Evolutionary conservation across 2,797 vertebrate genomes (phyloP).

Genomic region (Cygnus olor): DNA sequence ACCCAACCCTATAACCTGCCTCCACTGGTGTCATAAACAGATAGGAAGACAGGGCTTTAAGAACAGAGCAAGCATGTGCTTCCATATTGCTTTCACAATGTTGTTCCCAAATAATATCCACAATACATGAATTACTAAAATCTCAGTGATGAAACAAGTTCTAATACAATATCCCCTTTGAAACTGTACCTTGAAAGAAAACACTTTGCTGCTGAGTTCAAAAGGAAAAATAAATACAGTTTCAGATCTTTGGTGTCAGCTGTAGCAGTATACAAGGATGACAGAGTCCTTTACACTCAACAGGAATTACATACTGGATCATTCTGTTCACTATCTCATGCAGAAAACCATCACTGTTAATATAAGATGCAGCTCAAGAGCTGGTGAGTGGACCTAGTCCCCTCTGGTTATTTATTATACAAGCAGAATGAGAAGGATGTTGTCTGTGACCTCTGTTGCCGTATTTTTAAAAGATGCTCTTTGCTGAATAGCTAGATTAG

Average conservation of each 20-base stretch:
- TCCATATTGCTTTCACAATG: background rate
- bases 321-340: background rate
- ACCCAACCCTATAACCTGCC: background rate
- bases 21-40: background rate
- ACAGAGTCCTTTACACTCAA: background rate
- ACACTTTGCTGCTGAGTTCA: background rate
- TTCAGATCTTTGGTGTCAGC: background rate
- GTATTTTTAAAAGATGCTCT: background rate
- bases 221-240: background rate
- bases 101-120: background rate
- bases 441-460: background rate
- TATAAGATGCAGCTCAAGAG: background rate
- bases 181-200: background rate
- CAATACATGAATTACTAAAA: background rate
- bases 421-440: background rate
- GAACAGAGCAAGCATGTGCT: background rate
- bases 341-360: background rate
- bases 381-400: too few species aligned
- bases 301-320: background rate
- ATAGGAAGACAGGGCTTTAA: background rate
- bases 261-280: background rate
- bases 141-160: background rate
- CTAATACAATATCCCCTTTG: background rate
- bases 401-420: background rate
- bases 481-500: background rate